Evolutionary conservation across 1,140 invertebrate species (phyloP), one percentile per base, ranked within the genome.

Genomic region (Diabrotica virgifera): DNA sequence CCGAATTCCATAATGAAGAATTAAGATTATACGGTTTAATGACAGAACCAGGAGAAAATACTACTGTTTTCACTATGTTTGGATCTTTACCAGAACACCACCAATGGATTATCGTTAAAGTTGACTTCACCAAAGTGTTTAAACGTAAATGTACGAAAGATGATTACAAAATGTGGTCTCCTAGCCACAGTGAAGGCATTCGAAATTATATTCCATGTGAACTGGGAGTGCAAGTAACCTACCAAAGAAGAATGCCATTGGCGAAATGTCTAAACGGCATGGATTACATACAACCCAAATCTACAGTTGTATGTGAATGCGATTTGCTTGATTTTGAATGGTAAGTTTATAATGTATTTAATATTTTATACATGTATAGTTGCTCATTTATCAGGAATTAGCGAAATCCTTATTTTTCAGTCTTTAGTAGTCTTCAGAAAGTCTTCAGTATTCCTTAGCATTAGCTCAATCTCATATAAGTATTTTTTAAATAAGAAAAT

Each of bases 11-110:
- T 63, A 82, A 86, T 9, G 83, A 89, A 62, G 86, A 89, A 76
- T 82, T 93, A 2, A 82, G 86, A 36, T 86, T 96, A 11, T 95
- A 95, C 78, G 93, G 93, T 5, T 77, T 96, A 2, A 91, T 95
- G 87, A 95, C 93, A 0, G 93, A 96, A 77, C 93, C 93, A 0
- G 94, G 93, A 6, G 93, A 95, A 78, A 94, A 94, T 77, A 94
- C 93, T 0, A 94, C 93, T 0, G 85, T 92, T 0, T 96, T 97
- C 73, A 95, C 93, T 0, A 87, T 97, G 81, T 96, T 96, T 80
- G 94, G 93, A 2, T 94, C 92, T 5, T 85, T 84, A 50, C 83
- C 85, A 6, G 85, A 85, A 0, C 82, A 86, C 59, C 93, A 95
- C 76, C 86, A 90, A 64, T 97, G 94, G 94, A 82, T 94, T 2